phyloP scores from a whole-genome alignment of 2,888 invertebrate genomes.

The Arrhopalites spinosus region DNA sequence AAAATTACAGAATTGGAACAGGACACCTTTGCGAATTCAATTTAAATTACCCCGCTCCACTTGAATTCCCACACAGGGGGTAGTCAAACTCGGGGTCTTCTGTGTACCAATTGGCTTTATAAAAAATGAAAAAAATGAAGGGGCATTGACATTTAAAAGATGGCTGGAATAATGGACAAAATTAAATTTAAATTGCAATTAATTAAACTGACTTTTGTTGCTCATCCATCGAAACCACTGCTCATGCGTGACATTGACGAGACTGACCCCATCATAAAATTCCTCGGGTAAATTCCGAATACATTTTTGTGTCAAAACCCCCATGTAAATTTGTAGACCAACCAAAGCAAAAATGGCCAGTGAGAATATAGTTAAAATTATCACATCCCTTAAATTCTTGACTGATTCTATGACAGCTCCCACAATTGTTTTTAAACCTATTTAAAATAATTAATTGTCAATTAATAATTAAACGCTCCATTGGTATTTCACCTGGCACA shows the following conservation, averaged over 20 bases:
- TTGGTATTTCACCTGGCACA: slow-evolving; percentile 84
- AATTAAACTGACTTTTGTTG: slow-evolving; percentile 6
- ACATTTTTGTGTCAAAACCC: slow-evolving; percentile 94
- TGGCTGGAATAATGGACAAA: no score
- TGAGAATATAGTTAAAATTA: slow-evolving; percentile 98
- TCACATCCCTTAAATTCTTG: slow-evolving; percentile 99
- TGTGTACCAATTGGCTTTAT: slow-evolving; percentile 75
- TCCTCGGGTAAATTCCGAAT: slow-evolving; percentile 84
- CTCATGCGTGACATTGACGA: slow-evolving; percentile 17
- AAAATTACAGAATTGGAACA: slow-evolving; percentile 20
- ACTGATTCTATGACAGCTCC: no score
- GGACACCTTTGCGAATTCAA: no score
- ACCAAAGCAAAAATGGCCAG: slow-evolving; percentile 97
- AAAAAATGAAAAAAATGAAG: slow-evolving; percentile 35
- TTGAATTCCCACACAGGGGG: slow-evolving; percentile 88
- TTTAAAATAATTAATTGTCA: not conserved
- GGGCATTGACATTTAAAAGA: no score
- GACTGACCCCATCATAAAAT: slow-evolving; percentile 18
- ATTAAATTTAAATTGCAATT: no score
- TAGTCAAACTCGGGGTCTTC: slow-evolving; percentile 68
- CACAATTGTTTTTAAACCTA: slow-evolving; percentile 98
- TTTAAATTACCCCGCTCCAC: slow-evolving; percentile 84
- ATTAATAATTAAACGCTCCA: not conserved
- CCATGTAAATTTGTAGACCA: slow-evolving; percentile 99
- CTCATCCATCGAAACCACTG: slow-evolving; percentile 10